Base-by-base conservation (phyloP, 2,888 invertebrate genomes). In the Neoaliturus tenellus region DNA sequence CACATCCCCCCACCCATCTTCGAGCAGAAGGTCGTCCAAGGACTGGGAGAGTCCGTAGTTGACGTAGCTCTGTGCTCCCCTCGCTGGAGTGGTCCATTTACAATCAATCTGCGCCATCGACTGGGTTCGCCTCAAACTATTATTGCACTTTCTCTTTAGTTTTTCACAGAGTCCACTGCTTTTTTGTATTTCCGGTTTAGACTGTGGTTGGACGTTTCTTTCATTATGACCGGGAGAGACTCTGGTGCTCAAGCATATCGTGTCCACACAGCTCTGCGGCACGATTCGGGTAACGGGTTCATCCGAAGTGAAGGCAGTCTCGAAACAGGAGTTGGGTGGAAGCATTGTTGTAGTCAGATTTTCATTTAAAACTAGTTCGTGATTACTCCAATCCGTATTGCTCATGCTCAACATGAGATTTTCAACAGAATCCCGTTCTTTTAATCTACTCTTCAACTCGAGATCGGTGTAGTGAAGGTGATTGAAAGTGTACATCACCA, bases 301-400 rank as follows among this genome's bases (percentile, higher is more conserved):
- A 35, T 89, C 89, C 20, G 89, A 89, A n/a, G 89, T 89, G 85
- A 90, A 90, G 20, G 89, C 90, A 0, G 90, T 90, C 86, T 90
- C 90, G 86, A 88, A 90, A 84, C 89, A 89, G 25, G 88, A 87
- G 75, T 88, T 87, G 14, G 88, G 87, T n/a, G 88, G 87, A 8
- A 87, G 83, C 6, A 73, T 23, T n/a, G 82, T 82, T 12, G 25
- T 39, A n/a, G 51, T 39, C 6, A 82, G 28, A 20, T 82, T 51
- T 28, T 41, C 41, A 4, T 1, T 82, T 25, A 48, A 23, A 23
- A 82, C 73, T 23, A 73, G 73, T 17, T 35, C 31, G n/a, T 73
- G 31, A 25, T 25, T 81, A 25, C 35, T 81, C 25, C 85, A 85
- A 33, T 71, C 55, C 3, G 62, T 31, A 23, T 39, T 80, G 17